These are phyloP conservation scores for Hydractinia echinata DNA, from an alignment of 30 jellyfish, hydroid and myxozoan genomes.

Conservation along the genomic window DNA sequence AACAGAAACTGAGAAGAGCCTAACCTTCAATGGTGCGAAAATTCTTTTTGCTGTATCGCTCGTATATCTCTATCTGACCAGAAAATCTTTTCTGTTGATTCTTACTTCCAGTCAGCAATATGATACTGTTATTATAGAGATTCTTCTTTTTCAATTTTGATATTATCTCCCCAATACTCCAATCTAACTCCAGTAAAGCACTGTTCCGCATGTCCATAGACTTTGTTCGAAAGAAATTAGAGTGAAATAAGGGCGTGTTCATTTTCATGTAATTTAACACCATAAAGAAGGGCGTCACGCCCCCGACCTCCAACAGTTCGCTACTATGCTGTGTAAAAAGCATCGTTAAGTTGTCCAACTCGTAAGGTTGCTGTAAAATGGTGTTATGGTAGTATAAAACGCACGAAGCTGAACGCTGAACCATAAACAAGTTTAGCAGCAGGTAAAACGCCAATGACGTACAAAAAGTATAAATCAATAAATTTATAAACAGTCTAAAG, in stretches of 20 bases:
- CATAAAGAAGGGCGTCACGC: conserved; percentile 38
- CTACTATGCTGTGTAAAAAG: conserved; percentile 35
- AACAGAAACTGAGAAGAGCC: not conserved
- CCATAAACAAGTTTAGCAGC: conserved; percentile 35
- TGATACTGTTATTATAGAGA: conserved; percentile 25
- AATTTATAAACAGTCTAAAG: conserved; percentile 14
- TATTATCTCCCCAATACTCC: conserved; percentile 67
- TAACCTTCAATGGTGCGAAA: conserved; percentile 21
- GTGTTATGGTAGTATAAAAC: conserved; percentile 39
- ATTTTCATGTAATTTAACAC: conserved; percentile 41
- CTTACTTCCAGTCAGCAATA: conserved; percentile 51
- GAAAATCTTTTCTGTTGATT: conserved; percentile 2
- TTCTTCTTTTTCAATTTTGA: conserved; percentile 17
- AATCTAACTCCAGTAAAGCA: conserved; percentile 52
- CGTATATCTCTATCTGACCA: conserved; percentile 10
- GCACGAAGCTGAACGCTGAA: conserved; percentile 58
- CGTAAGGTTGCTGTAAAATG: conserved; percentile 61
- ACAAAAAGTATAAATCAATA: conserved; percentile 34
- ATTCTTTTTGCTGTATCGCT: conserved; percentile 20
- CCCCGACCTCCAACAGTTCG: conserved; percentile 22
- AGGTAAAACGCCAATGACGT: conserved; percentile 38
- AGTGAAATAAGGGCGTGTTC: conserved; percentile 37
- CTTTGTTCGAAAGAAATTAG: conserved; percentile 27
- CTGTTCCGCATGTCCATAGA: not conserved
- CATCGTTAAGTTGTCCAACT: conserved; percentile 46